A percentile compares a stretch with the other conserved stretches of the same genome.
These are phyloP conservation scores for Conus ventricosus DNA, from an alignment of 1,140 invertebrate species.

Conservation along the genomic window DNA sequence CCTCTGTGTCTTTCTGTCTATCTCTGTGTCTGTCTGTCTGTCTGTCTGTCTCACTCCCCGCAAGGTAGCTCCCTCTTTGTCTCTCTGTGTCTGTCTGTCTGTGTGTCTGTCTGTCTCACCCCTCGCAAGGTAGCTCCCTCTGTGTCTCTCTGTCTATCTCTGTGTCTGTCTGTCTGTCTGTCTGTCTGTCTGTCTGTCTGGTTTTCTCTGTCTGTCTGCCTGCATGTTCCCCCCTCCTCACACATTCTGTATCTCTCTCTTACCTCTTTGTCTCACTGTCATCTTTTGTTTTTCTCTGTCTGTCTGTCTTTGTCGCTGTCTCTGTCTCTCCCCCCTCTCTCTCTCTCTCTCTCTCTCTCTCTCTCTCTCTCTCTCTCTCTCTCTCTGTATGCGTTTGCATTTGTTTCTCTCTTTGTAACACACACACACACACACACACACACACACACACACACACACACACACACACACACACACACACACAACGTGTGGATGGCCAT, in stretches of 20 bases:
- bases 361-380: not conserved
- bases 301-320: constrained; percentile 4
- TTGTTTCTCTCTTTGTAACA: too few species aligned
- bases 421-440: too few species aligned
- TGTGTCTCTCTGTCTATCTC: not conserved
- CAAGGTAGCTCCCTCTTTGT: not conserved
- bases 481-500: too few species aligned
- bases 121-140: not conserved
- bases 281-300: not conserved
- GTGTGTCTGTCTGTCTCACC: not conserved
- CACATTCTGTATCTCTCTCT: not conserved
- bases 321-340: not conserved
- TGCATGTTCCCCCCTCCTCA: too few species aligned
- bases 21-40: not conserved
- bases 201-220: too few species aligned
- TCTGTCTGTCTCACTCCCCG: not conserved
- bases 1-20: not conserved
- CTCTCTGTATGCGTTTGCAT: not conserved
- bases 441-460: too few species aligned
- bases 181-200: not conserved
- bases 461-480: too few species aligned
- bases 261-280: not conserved
- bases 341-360: constrained; percentile 8
- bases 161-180: not conserved
- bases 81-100: not conserved